Evolutionary conservation across 2,888 invertebrate species (phyloP).

Genomic region (Tipula helvola): DNA sequence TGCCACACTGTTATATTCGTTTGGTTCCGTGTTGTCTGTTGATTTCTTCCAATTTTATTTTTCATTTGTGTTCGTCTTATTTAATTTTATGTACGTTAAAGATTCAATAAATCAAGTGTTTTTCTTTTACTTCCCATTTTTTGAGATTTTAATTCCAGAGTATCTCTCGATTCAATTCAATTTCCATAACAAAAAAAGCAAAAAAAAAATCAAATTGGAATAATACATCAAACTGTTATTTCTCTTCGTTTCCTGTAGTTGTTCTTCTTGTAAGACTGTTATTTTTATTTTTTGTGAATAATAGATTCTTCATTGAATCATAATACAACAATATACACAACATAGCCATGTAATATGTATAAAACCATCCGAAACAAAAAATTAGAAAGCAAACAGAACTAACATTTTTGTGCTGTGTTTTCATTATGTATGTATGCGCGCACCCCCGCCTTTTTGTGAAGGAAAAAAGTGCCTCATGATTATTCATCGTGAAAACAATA

Average conservation of each 20-base stretch:
- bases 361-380: neutral
- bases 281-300: neutral
- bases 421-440: neutral
- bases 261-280: neutral
- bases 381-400: neutral
- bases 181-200: neutral
- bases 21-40: neutral
- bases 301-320: neutral
- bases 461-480: neutral
- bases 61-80: neutral
- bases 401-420: neutral
- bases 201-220: neutral
- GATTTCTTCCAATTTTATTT: neutral
- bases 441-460: neutral
- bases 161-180: neutral
- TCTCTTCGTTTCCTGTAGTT: neutral
- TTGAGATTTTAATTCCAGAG: neutral
- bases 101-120: neutral
- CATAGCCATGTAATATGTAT: neutral
- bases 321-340: neutral
- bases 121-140: neutral
- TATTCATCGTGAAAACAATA: neutral
- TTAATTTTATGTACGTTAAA: neutral
- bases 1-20: neutral
- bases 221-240: neutral